phyloP scores from a whole-genome alignment of 2,888 invertebrate genomes.

The Cerceris rybyensis region DNA sequence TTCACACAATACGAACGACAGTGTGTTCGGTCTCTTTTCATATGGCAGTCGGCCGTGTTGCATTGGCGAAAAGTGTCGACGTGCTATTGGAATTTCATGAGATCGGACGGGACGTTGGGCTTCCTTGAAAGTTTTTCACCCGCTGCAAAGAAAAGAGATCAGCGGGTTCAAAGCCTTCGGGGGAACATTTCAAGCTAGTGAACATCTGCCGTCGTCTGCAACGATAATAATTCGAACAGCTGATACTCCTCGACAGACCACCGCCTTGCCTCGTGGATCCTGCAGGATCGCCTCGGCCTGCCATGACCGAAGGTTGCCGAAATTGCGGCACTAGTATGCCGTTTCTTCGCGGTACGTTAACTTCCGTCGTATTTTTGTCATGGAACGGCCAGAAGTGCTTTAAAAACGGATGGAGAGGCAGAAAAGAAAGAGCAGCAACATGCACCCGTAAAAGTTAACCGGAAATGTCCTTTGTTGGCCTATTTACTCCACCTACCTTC shows the following conservation, averaged over 20 bases:
- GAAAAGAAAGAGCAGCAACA: slow-evolving; percentile 2
- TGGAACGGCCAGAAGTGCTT: background rate
- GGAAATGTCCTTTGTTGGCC: slow-evolving; percentile 19
- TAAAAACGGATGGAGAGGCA: background rate
- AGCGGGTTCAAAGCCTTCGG: slow-evolving; percentile 67
- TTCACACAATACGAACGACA: too few relatives aligned
- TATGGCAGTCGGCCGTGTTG: background rate
- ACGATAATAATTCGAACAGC: slow-evolving; percentile 79
- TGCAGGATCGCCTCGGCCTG: slow-evolving; percentile 42
- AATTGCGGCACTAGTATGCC: slow-evolving; percentile 5
- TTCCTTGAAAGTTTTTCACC: slow-evolving; percentile 63
- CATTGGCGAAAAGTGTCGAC: slow-evolving; percentile 20
- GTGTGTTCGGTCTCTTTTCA: background rate
- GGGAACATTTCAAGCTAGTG: slow-evolving; percentile 71
- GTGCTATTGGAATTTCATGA: slow-evolving; percentile 28
- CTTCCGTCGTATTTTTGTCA: slow-evolving; percentile 5
- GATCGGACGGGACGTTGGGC: slow-evolving; percentile 45
- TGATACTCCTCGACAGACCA: slow-evolving; percentile 71
- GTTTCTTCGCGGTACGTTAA: slow-evolving; percentile 10
- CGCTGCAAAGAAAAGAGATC: slow-evolving; percentile 65
- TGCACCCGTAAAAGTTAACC: slow-evolving; percentile 5
- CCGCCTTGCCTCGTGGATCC: slow-evolving; percentile 56
- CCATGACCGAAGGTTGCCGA: slow-evolving; percentile 10
- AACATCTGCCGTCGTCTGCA: slow-evolving; percentile 75
- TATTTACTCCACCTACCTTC: background rate